Evolutionary conservation across 1,140 invertebrate genomes (phyloP), one percentile per base, ranked within the genome.

Genomic region (Pseudomyrmex sp.): DNA sequence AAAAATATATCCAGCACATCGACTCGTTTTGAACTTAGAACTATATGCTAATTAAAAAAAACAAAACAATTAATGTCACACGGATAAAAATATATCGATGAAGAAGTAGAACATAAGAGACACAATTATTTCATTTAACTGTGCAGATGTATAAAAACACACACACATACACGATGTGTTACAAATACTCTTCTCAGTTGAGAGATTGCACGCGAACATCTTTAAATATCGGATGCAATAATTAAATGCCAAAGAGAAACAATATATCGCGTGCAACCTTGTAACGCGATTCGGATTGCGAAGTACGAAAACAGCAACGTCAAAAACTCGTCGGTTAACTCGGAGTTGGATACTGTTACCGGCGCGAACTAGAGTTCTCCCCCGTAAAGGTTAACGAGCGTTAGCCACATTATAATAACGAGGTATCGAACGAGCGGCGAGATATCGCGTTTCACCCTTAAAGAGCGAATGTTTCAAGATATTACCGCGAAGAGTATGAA

Each of bases 361-460:
- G 59, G 79, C 66, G 79, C 75, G 63, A 89, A 88, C 74, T 86
- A 72, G 86, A 88, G 54, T 85, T 88, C 35, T 35, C 73, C 70
- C 56, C 56, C 26, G 72, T 54, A 59, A 88, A 84, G 88, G 88
- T 91, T 93, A 93, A 93, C 91, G 92, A 93, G 91, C 88, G 88
- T 85, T 88, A 75, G 82, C 85, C 88, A 85, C 85, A 92, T 92
- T 92, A 93, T 91, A 88, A 90, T 91, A 92, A 91, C 91, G 91
- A 91, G 91, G 87, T 91, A 91, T 91, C 89, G 91, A 90, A 89
- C 89, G 85, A 87, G 82, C 80, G 82, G 52, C 56, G 52, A 61
- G 68, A 52, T 93, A 93, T 93, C 91, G 88, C 85, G 89, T 93
- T 93, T 92, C 92, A 90, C 89, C 91, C 92, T 92, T 91, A 90